These are phyloP conservation scores for Andrena praecox DNA, from an alignment of 2,888 invertebrate species.

Conservation along the genomic window DNA sequence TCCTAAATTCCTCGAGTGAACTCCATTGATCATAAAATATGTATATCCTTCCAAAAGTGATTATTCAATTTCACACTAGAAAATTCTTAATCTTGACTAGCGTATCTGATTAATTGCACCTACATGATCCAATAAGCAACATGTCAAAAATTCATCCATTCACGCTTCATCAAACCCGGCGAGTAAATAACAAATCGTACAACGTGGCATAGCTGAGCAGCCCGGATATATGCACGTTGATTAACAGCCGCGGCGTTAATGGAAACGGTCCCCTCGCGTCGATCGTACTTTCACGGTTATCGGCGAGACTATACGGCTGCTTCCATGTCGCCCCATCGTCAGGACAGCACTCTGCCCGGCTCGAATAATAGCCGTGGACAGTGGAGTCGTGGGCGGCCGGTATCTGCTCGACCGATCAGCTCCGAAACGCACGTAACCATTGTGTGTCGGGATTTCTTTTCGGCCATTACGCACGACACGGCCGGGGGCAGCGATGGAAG, in stretches of 20 bases:
- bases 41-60: too few species aligned
- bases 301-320: slow-evolving; percentile 29
- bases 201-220: too few species aligned
- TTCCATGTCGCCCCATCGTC: slow-evolving; percentile 43
- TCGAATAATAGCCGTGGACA: slow-evolving; percentile 43
- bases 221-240: slow-evolving; percentile 12
- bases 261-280: slow-evolving; percentile 34
- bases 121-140: too few species aligned
- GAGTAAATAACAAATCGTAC: too few species aligned
- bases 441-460: slow-evolving; percentile 41
- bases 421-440: slow-evolving; percentile 49
- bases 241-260: slow-evolving; percentile 40
- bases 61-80: too few species aligned
- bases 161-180: too few species aligned
- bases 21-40: too few species aligned
- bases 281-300: slow-evolving; percentile 45
- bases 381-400: slow-evolving; percentile 36
- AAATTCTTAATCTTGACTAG: too few species aligned
- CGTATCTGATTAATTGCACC: too few species aligned
- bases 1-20: too few species aligned
- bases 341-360: slow-evolving; percentile 32
- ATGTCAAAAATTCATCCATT: too few species aligned
- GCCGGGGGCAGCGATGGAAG: slow-evolving; percentile 41
- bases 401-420: slow-evolving; percentile 60
- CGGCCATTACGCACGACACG: slow-evolving; percentile 39